phyloP scores from a whole-genome alignment of 2,113 vertebrate genomes.

The Mesitornis unicolor region DNA sequence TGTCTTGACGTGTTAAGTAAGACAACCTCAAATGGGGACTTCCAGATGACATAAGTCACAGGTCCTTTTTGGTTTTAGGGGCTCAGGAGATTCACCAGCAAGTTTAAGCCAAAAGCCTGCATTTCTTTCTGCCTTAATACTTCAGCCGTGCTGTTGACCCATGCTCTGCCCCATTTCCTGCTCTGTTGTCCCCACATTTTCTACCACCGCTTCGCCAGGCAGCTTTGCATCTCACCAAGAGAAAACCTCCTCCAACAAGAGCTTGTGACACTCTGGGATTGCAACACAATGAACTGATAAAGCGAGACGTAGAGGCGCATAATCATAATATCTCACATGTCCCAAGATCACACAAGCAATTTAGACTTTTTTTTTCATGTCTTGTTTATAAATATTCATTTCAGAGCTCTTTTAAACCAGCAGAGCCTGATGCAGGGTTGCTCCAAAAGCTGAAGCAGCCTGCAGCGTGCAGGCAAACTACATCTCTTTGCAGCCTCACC shows the following conservation, averaged over 20 bases:
- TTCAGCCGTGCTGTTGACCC: rapidly evolving
- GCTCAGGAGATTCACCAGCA: background rate
- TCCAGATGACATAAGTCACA: background rate
- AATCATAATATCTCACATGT: background rate
- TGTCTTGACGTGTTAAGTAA: background rate
- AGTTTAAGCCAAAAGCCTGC: background rate
- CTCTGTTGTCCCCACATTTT: background rate
- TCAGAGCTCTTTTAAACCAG: slow-evolving; percentile 39
- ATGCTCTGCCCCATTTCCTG: background rate
- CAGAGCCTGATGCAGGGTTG: background rate
- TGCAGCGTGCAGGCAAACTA: background rate
- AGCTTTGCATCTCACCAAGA: background rate
- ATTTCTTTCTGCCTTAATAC: background rate
- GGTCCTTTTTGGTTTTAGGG: background rate
- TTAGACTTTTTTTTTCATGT: background rate
- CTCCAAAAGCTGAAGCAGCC: background rate
- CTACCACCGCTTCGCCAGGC: background rate
- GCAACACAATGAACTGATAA: background rate
- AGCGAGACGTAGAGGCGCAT: background rate
- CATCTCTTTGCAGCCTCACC: background rate
- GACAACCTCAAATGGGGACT: background rate
- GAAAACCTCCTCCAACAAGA: background rate
- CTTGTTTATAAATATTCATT: slow-evolving; percentile 46
- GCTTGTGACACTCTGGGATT: background rate
- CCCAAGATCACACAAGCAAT: slow-evolving; percentile 38